Evolutionary conservation across 2,888 invertebrate species (phyloP).

Genomic region (Pseudoips prasinana): DNA sequence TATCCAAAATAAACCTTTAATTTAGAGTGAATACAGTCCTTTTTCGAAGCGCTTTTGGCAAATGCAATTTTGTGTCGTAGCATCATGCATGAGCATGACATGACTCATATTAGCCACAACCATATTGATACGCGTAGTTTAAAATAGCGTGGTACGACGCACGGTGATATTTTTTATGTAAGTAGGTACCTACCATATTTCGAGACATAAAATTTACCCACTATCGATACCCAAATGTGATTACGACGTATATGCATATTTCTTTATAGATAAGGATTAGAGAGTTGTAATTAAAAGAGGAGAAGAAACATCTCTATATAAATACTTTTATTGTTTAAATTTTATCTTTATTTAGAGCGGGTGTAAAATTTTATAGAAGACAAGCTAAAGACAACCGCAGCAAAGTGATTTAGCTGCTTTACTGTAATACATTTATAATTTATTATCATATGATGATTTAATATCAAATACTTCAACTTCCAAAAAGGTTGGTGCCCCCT

Average conservation of each 20-base stretch:
- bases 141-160: slow-evolving; percentile 11
- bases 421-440: slow-evolving; percentile 13
- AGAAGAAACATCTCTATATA: slow-evolving; percentile 15
- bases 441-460: slow-evolving; percentile 10
- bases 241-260: slow-evolving; percentile 14
- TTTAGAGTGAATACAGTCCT: slow-evolving; percentile 13
- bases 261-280: slow-evolving; percentile 15
- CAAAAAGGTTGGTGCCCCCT: slow-evolving; percentile 17
- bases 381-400: slow-evolving; percentile 9
- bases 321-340: slow-evolving; percentile 13
- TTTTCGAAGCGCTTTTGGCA: slow-evolving; percentile 13
- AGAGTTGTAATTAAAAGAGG: slow-evolving; percentile 13
- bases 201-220: slow-evolving; percentile 13
- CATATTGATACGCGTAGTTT: slow-evolving; percentile 11
- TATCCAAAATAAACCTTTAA: slow-evolving; percentile 13
- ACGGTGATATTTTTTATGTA: slow-evolving; percentile 14
- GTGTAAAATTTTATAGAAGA: slow-evolving; percentile 14
- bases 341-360: slow-evolving; percentile 13
- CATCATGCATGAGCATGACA: slow-evolving; percentile 10
- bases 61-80: slow-evolving; percentile 11
- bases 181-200: slow-evolving; percentile 12
- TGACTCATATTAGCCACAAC: slow-evolving; percentile 10
- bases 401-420: slow-evolving; percentile 8
- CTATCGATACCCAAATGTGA: slow-evolving; percentile 13
- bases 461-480: slow-evolving; percentile 13